Conservation (phyloP, 2,888 invertebrate species). For the Schizaphis graminum region DNA sequence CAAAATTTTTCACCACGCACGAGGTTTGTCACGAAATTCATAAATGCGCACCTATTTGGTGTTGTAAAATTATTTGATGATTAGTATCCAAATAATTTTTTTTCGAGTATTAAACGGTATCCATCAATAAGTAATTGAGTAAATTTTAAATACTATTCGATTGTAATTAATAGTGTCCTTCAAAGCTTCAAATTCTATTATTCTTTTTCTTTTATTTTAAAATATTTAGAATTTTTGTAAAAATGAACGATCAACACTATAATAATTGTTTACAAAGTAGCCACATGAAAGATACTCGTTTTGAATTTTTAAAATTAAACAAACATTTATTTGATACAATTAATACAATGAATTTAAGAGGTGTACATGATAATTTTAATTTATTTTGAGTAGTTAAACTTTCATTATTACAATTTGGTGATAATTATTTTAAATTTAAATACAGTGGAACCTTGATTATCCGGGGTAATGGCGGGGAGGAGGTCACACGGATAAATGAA, state of each 20-base stretch:
- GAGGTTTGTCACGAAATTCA: conserved; percentile 74
- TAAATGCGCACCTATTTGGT: background rate
- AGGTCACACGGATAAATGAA: too few relatives aligned
- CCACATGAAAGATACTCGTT: background rate
- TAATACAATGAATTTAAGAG: background rate
- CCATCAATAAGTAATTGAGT: background rate
- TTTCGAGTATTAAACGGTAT: background rate
- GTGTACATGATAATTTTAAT: background rate
- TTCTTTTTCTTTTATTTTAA: background rate
- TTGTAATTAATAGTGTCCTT: background rate
- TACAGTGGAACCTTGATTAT: too few relatives aligned
- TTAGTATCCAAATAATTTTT: background rate
- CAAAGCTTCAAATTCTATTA: background rate
- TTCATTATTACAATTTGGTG: background rate
- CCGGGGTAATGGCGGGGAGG: too few relatives aligned
- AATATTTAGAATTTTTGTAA: background rate
- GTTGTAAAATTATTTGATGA: background rate
- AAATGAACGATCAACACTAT: background rate
- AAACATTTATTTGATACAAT: background rate
- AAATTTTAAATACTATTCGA: background rate
- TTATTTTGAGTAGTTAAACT: background rate
- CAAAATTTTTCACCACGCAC: conserved; percentile 91
- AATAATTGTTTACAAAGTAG: background rate
- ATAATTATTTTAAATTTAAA: too few relatives aligned
- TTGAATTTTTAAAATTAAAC: background rate